phyloP scores from a whole-genome alignment of 2,113 vertebrate genomes.

The Donacobius atricapilla region DNA sequence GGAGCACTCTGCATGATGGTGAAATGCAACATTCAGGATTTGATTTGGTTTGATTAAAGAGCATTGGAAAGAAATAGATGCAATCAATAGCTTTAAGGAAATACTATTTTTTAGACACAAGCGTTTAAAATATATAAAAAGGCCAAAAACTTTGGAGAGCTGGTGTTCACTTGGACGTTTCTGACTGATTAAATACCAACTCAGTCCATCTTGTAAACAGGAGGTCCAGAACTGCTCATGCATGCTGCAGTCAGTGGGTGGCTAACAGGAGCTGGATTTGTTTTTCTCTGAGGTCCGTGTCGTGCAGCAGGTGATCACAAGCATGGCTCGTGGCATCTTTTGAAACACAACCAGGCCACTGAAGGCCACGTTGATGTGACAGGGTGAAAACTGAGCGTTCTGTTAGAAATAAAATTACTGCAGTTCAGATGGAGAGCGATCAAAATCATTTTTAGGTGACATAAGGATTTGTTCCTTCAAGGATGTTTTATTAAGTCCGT shows the following conservation, averaged over 20 bases:
- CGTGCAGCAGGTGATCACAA: slow-evolving; percentile 65
- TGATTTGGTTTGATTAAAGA: neutral
- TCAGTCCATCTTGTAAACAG: neutral
- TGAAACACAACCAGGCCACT: slow-evolving; percentile 45
- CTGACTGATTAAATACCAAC: neutral
- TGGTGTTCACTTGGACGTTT: neutral
- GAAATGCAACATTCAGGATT: neutral
- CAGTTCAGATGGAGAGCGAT: slow-evolving; percentile 15
- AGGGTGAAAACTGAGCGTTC: slow-evolving; percentile 41
- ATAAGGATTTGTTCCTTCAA: slow-evolving; percentile 56
- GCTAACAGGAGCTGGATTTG: slow-evolving; percentile 3
- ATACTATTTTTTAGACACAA: neutral
- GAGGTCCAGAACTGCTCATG: neutral
- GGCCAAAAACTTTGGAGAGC: neutral
- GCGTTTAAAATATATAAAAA: neutral
- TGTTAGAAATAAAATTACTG: neutral
- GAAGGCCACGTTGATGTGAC: slow-evolving; percentile 38
- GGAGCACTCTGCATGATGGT: neutral
- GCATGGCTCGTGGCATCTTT: slow-evolving; percentile 56
- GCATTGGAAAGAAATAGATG: neutral
- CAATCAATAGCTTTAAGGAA: neutral
- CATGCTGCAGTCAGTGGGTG: neutral
- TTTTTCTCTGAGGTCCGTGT: slow-evolving; percentile 13
- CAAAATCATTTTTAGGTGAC: slow-evolving; percentile 31
- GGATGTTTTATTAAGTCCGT: slow-evolving; percentile 20